Percentiles rank a stretch among this genome's conserved stretches.
Evolutionary conservation across 1,140 invertebrate genomes (phyloP).

Genomic region (Eupristina koningsbergeri): DNA sequence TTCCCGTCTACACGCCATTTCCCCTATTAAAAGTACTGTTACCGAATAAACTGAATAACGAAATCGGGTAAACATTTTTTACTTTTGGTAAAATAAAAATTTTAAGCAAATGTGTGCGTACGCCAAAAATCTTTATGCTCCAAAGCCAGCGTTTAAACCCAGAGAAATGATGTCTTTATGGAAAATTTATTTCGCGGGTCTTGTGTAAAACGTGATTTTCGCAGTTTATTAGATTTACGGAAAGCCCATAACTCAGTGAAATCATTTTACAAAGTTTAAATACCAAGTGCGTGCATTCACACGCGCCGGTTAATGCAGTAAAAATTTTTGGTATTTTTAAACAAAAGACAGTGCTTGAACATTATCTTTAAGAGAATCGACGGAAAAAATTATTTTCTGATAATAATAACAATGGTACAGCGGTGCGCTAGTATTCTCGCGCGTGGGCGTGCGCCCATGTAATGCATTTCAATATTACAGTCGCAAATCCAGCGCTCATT

Average conservation of each 20-base stretch:
- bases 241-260: not conserved
- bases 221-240: too few species aligned
- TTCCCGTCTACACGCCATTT: too few species aligned
- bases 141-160: too few species aligned
- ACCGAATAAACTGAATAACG: too few species aligned
- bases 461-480: constrained; percentile 22
- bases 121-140: too few species aligned
- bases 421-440: not conserved
- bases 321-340: not conserved
- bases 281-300: not conserved
- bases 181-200: too few species aligned
- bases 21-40: too few species aligned
- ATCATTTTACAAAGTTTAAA: not conserved
- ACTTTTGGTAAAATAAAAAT: too few species aligned
- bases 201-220: too few species aligned
- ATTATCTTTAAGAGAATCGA: not conserved
- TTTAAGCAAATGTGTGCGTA: too few species aligned
- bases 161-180: too few species aligned
- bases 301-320: not conserved
- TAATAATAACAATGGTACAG: not conserved
- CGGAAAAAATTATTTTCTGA: not conserved
- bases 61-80: too few species aligned
- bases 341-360: not conserved
- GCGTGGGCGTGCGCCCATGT: not conserved
- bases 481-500: constrained; percentile 16